Evolutionary conservation across 2,888 invertebrate genomes (phyloP).

Genomic region (Rhamphomyia laevipes): DNA sequence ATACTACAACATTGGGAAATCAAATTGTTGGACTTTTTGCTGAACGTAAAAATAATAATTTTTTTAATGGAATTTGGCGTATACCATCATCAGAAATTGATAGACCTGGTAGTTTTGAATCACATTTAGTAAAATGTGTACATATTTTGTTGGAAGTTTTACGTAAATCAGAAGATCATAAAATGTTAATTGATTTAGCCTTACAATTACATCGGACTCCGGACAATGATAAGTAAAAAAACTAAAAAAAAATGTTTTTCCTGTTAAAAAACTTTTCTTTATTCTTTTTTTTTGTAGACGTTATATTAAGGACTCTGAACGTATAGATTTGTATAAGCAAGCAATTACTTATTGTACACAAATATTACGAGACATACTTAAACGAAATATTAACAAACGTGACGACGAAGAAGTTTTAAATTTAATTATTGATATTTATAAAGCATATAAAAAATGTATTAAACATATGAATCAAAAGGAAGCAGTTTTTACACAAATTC

Average conservation of each 20-base stretch:
- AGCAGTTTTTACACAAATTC: slow-evolving; percentile 47
- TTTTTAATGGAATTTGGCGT: slow-evolving; percentile 89
- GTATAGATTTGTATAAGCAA: slow-evolving; percentile 67
- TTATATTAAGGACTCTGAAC: slow-evolving; percentile 74
- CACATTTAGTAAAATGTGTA: slow-evolving; percentile 80
- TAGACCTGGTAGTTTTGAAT: slow-evolving; percentile 80
- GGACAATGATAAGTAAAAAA: slow-evolving; percentile 66
- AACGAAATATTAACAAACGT: slow-evolving; percentile 41
- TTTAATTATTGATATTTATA: slow-evolving; percentile 48
- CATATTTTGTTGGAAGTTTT: slow-evolving; percentile 70
- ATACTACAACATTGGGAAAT: slow-evolving; percentile 51
- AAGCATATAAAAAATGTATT: slow-evolving; percentile 55
- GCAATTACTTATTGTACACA: slow-evolving; percentile 63
- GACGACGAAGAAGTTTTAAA: slow-evolving; percentile 42
- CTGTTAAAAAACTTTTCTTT: neutral
- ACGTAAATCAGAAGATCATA: slow-evolving; percentile 66
- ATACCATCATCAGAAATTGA: slow-evolving; percentile 85
- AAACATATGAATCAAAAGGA: slow-evolving; percentile 45
- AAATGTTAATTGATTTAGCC: slow-evolving; percentile 65
- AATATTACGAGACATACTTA: slow-evolving; percentile 52
- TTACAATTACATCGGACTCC: slow-evolving; percentile 68
- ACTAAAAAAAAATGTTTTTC: no score
- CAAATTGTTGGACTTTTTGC: slow-evolving; percentile 71
- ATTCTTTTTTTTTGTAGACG: slow-evolving; percentile 40
- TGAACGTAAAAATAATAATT: slow-evolving; percentile 73